Evolutionary conservation across 2,888 invertebrate genomes (phyloP), one percentile per base, ranked within the genome.

Genomic region (Lepidochitona cinerea): DNA sequence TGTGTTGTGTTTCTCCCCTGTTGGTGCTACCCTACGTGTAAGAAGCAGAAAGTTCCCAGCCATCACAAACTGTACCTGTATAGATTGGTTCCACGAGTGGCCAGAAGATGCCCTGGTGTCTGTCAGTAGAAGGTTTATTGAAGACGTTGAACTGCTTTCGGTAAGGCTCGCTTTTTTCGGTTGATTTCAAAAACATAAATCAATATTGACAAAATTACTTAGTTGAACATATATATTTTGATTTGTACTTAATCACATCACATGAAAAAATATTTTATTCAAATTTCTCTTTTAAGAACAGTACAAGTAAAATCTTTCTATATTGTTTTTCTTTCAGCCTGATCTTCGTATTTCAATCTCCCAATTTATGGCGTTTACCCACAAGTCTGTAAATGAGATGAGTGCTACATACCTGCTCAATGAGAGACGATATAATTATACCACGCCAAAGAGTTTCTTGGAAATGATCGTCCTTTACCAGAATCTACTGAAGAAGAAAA

Each of bases 1-100:
- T 52, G 97, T 98, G n/a, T 92, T 98, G 26, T 98, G 98, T 89
- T 98, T 98, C 91, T 98, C 98, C 12, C 98, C 98, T 0, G 98
- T 98, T 64, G 98, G 98, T 14, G 96, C 96, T 18, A 97, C 97
- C 0, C 92, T 98, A 23, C 84, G 98, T 85, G 95, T 98, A 37
- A 93, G 98, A 79, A 95, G 97, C 33, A 93, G 98, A 82, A 98
- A 98, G 92, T 98, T 98, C 90, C 98, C 98, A 0, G 97, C 98
- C 9, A 94, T 98, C 77, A 96, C 97, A 80, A 98, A 97, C 91
- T 96, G 97, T 85, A 97, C 98, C 6, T 95, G 96, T 70, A 97
- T 98, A 79, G 97, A 98, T 90, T 98, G 98, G 98, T 98, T 98
- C 91, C 98, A 98, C 89, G 98, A 98, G 90, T 98, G 98, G 98